These are phyloP conservation scores for Pediacus dermestoides DNA, from an alignment of 2,888 invertebrate genomes.

Conservation along the genomic window DNA sequence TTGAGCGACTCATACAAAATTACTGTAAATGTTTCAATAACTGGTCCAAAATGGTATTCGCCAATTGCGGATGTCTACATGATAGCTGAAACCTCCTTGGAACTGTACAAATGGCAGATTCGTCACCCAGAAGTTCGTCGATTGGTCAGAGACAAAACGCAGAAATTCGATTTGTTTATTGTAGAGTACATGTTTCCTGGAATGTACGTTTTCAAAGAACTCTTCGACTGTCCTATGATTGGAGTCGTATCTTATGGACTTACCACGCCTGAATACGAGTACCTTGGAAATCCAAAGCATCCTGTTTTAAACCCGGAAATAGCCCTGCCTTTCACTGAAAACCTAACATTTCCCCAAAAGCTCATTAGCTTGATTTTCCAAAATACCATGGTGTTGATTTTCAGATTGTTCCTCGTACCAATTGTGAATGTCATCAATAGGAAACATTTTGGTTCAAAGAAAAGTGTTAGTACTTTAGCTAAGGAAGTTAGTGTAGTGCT, in stretches of 20 bases:
- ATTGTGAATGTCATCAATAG: slow-evolving; percentile 25
- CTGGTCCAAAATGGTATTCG: slow-evolving; percentile 17
- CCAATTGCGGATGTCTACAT: slow-evolving; percentile 18
- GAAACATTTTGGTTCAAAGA: slow-evolving; percentile 28
- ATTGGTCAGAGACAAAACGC: slow-evolving; percentile 33
- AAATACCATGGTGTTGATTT: slow-evolving; percentile 15
- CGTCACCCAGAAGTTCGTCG: slow-evolving; percentile 32
- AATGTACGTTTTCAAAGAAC: slow-evolving; percentile 37
- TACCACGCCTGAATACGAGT: slow-evolving; percentile 27
- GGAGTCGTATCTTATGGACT: slow-evolving; percentile 38
- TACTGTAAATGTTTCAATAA: slow-evolving; percentile 16
- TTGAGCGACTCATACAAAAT: slow-evolving; percentile 38
- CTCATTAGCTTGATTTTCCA: slow-evolving; percentile 26
- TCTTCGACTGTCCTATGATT: slow-evolving; percentile 42
- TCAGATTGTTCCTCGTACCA: slow-evolving; percentile 11
- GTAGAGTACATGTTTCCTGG: slow-evolving; percentile 37
- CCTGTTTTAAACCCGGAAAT: slow-evolving; percentile 42
- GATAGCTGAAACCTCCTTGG: slow-evolving; percentile 18
- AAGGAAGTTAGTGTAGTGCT: slow-evolving; percentile 34
- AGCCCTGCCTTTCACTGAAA: slow-evolving; percentile 29
- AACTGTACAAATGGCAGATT: slow-evolving; percentile 22
- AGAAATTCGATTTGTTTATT: slow-evolving; percentile 39
- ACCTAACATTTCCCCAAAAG: slow-evolving; percentile 36
- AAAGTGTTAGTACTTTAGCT: slow-evolving; percentile 25
- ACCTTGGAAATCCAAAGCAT: slow-evolving; percentile 40